phyloP scores from a whole-genome alignment of 2,888 invertebrate species.

The Teleiodes luculella region DNA sequence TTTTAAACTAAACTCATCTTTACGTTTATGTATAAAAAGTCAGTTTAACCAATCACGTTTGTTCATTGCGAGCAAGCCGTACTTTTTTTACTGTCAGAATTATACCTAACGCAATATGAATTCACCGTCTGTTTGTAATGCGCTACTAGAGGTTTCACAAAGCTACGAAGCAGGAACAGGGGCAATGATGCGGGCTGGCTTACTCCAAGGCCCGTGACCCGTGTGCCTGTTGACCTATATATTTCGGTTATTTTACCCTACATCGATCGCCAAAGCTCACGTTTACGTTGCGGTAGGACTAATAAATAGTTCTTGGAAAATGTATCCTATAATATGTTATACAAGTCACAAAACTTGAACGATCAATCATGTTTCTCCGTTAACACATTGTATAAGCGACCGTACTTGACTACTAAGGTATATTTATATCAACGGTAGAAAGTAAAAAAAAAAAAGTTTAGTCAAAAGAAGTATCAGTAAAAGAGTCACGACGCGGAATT shows the following conservation, averaged over 20 bases:
- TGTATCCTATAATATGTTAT: too few species aligned
- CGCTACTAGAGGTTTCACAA: background rate
- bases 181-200: slow-evolving; percentile 17
- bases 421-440: too few species aligned
- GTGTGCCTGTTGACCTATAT: slow-evolving; percentile 31
- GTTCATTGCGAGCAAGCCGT: too few species aligned
- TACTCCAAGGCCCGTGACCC: slow-evolving; percentile 15
- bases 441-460: background rate
- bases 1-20: too few species aligned
- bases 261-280: slow-evolving; percentile 21
- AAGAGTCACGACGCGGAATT: slow-evolving; percentile 4
- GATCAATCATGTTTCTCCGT: too few species aligned
- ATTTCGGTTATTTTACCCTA: slow-evolving; percentile 25
- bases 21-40: too few species aligned
- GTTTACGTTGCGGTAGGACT: slow-evolving; percentile 29
- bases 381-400: too few species aligned
- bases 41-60: too few species aligned
- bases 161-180: slow-evolving; percentile 19
- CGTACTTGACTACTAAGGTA: too few species aligned
- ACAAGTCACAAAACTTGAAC: too few species aligned
- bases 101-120: background rate
- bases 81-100: too few species aligned
- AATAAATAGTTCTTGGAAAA: background rate
- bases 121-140: background rate
- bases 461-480: background rate